phyloP scores from a whole-genome alignment of 2,797 vertebrate genomes.

The Alauda arvensis region DNA sequence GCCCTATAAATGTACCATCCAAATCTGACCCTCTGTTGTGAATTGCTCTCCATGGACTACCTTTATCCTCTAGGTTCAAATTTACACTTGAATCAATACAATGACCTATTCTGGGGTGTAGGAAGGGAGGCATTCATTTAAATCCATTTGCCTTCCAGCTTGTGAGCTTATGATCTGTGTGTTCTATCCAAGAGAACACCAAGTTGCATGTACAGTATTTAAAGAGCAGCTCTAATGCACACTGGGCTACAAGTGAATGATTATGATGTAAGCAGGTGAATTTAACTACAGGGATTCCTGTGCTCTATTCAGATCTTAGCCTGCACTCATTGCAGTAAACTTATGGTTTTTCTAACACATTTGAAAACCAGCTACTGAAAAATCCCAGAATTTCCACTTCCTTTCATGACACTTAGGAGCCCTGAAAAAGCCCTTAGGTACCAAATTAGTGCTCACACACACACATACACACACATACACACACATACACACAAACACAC shows the following conservation, averaged over 20 bases:
- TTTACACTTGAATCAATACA: neutral
- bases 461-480: neutral
- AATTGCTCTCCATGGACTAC: neutral
- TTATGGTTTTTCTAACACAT: neutral
- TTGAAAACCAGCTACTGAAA: slow-evolving; percentile 8
- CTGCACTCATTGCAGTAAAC: neutral
- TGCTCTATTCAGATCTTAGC: neutral
- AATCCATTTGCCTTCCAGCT: neutral
- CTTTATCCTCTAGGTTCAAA: neutral
- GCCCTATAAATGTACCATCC: neutral
- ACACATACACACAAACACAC: neutral
- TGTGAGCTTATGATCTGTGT: neutral
- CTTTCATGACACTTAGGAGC: slow-evolving; percentile 4
- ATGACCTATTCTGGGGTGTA: neutral
- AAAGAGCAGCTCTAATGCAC: neutral
- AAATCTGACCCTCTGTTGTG: neutral
- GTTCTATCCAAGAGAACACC: neutral
- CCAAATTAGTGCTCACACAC: neutral
- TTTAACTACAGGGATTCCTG: slow-evolving; percentile 20
- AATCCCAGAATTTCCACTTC: neutral
- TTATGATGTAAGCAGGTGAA: neutral
- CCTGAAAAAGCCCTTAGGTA: neutral
- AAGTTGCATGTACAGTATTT: neutral
- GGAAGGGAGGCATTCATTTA: neutral
- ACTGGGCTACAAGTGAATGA: neutral